Evolutionary conservation across 1,140 invertebrate species (phyloP), one percentile per base, ranked within the genome.

Genomic region (Parapsyche elsis): DNA sequence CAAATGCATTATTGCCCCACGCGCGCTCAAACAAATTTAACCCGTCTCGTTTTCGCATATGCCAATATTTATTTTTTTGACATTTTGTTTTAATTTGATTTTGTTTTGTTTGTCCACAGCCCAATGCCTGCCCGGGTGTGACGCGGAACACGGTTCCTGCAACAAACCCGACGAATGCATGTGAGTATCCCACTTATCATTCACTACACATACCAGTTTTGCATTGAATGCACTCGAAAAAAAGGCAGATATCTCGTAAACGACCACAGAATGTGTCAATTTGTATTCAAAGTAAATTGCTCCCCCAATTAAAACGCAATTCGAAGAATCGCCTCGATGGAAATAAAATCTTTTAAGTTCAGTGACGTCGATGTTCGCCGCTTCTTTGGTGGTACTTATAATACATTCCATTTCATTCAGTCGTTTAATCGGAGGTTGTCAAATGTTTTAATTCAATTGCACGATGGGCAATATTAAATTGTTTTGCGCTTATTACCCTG

Each of bases 91-190:
- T 85, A 16, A 23, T 67, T 85, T 86, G 84, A 89, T 90, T 90
- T 88, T 91, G 89, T 92, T 77, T 30, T 44, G 90, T 89, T 95
- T 86, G 80, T 83, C 78, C 74, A 80, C 93, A 97, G 96, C 95
- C 86, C 93, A 94, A 85, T 99, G 97, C 90, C 89, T 94, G 86
- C 92, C 95, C 86, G 97, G 97, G 86, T 99, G 97, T 90, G 92
- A 97, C 89, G 88, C 92, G 74, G 91, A 94, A 85, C 95, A 98
- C 89, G 97, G 97, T 85, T 93, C 94, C 87, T 99, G 97, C 91
- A 93, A 92, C 84, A 92, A 92, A 86, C 97, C 97, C 84, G 95
- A 97, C 90, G 95, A 98, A 91, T 99, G 97, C 95, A 92, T 92
- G 97, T 98, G 92, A 95, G 96, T 97, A 92, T 77, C 12, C 30